Evolutionary conservation across 2,797 vertebrate genomes (phyloP).

Genomic region (Micrastur ruficollis): DNA sequence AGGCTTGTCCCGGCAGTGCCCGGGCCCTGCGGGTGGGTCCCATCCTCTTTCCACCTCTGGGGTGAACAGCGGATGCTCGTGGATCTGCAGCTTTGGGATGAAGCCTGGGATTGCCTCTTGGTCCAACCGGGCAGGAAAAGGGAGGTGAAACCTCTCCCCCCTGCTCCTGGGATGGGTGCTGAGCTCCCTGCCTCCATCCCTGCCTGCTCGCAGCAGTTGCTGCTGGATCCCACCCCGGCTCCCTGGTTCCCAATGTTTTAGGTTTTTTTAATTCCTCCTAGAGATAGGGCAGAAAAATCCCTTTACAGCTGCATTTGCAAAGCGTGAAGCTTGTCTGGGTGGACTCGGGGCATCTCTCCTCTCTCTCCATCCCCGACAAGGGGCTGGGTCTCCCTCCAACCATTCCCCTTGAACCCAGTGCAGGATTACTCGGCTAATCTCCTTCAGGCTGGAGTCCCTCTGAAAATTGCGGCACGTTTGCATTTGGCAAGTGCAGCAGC

Average conservation of each 20-base stretch:
- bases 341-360: background rate
- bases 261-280: background rate
- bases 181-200: background rate
- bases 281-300: background rate
- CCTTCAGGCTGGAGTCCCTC: background rate
- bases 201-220: background rate
- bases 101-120: background rate
- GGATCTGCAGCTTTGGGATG: background rate
- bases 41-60: background rate
- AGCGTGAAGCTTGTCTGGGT: background rate
- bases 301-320: background rate
- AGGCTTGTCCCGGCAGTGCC: background rate
- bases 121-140: background rate
- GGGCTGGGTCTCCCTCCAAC: background rate
- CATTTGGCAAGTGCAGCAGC: background rate
- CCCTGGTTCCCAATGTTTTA: background rate
- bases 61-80: accelerated
- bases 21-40: background rate
- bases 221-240: background rate
- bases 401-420: background rate
- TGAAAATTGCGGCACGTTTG: background rate
- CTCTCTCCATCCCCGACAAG: background rate
- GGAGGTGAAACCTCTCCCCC: background rate
- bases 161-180: accelerated
- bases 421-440: background rate